phyloP scores from a whole-genome alignment of 2,888 invertebrate genomes.

The Liodrosophila aerea region DNA sequence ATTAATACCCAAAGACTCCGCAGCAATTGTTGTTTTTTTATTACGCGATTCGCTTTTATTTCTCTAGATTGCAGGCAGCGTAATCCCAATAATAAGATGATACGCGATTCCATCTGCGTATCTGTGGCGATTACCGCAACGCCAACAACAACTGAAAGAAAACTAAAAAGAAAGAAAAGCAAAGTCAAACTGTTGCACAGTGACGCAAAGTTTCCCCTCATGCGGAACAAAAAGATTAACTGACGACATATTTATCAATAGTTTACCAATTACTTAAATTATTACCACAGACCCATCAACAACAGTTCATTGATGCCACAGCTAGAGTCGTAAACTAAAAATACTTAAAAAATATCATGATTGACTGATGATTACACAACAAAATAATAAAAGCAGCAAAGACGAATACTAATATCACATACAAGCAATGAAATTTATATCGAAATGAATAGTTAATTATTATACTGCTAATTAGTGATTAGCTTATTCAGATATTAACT shows the following conservation, averaged over 20 bases:
- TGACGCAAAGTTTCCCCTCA: slow-evolving; percentile 21
- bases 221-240: slow-evolving; percentile 4
- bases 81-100: slow-evolving; percentile 72
- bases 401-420: too few relatives aligned
- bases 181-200: slow-evolving; percentile 39
- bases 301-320: slow-evolving; percentile 20
- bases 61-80: slow-evolving; percentile 54
- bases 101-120: slow-evolving; percentile 41
- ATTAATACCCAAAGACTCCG: slow-evolving; percentile 59
- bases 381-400: not conserved
- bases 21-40: slow-evolving; percentile 63
- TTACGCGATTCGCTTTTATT: slow-evolving; percentile 61
- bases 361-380: slow-evolving; percentile 8
- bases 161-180: slow-evolving; percentile 22
- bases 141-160: slow-evolving; percentile 5
- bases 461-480: too few relatives aligned
- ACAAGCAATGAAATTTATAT: too few relatives aligned
- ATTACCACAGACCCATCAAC: slow-evolving; percentile 24
- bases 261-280: slow-evolving; percentile 15
- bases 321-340: slow-evolving; percentile 14
- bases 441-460: too few relatives aligned
- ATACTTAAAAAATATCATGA: slow-evolving; percentile 4
- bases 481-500: too few relatives aligned
- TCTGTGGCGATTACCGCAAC: slow-evolving; percentile 49
- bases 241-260: slow-evolving; percentile 35